Conservation (phyloP, 2,113 vertebrate genomes). For the Nothobranchius kuhntae region DNA sequence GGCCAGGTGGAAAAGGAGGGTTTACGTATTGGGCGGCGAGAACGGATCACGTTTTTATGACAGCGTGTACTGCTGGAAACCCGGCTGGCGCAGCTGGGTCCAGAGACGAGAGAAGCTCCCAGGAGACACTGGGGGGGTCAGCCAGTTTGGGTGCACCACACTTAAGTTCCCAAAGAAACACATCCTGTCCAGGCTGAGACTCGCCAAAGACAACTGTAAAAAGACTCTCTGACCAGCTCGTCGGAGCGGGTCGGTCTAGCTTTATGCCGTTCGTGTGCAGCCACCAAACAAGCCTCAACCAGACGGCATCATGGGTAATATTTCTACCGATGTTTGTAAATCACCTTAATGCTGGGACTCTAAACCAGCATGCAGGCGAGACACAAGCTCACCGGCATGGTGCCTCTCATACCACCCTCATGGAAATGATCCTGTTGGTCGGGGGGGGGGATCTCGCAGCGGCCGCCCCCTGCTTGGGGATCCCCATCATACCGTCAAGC, state of each 20-base stretch:
- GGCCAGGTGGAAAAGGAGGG: constrained; percentile 82
- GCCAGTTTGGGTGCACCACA: constrained; percentile 83
- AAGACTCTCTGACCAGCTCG: constrained; percentile 52
- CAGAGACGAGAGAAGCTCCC: constrained; percentile 83
- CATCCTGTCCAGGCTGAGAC: constrained; percentile 78
- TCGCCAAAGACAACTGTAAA: constrained; percentile 74
- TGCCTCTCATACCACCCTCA: no score
- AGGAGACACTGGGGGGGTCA: constrained; percentile 79
- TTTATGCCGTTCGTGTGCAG: constrained; percentile 32
- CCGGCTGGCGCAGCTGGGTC: constrained; percentile 85
- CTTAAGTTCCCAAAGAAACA: constrained; percentile 84
- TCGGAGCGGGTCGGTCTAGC: constrained; percentile 7
- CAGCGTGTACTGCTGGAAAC: constrained; percentile 85
- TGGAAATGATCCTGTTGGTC: no score
- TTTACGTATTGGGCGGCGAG: constrained; percentile 84
- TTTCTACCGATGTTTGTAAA: constrained; percentile 13
- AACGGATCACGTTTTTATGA: constrained; percentile 81
- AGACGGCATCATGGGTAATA: constrained; percentile 2
- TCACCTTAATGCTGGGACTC: constrained; percentile 35
- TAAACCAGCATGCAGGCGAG: constrained; percentile 13
- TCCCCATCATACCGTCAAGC: no score
- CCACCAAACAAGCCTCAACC: constrained; percentile 12
- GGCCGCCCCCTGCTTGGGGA: no score
- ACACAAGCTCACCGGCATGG: constrained; percentile 22
- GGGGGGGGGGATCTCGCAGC: no score